These are phyloP conservation scores for Eupithecia insigniata DNA, from an alignment of 2,888 invertebrate genomes.

Conservation along the genomic window DNA sequence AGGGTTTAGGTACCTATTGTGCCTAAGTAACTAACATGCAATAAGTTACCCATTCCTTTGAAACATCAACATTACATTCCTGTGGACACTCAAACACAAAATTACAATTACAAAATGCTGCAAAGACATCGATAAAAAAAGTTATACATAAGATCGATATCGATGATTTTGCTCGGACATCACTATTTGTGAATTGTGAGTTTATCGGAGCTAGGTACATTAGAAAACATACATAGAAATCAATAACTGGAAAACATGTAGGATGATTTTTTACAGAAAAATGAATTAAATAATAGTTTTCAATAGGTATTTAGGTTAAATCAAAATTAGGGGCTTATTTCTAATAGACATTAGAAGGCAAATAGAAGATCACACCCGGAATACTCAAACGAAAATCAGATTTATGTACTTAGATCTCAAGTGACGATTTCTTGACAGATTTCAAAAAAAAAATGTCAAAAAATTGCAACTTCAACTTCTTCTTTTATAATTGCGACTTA, in stretches of 20 bases:
- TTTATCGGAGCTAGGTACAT: neutral
- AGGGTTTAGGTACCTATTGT: conserved; percentile 40
- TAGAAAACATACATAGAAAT: neutral
- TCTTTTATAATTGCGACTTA: neutral
- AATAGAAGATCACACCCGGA: neutral
- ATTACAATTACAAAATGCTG: conserved; percentile 58
- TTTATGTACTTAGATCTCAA: neutral
- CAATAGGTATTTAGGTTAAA: neutral
- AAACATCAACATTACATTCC: conserved; percentile 79
- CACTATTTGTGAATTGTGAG: conserved; percentile 16
- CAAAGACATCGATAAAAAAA: conserved; percentile 56
- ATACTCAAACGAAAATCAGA: neutral
- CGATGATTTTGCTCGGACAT: conserved; percentile 34
- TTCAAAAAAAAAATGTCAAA: neutral
- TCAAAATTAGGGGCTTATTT: neutral
- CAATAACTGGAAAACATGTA: neutral
- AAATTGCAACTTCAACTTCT: no score
- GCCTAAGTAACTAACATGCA: conserved; percentile 61
- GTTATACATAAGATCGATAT: conserved; percentile 31
- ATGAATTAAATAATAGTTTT: neutral
- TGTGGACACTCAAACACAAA: conserved; percentile 78
- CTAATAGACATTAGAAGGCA: neutral
- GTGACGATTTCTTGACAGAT: neutral
- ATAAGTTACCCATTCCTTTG: conserved; percentile 68
- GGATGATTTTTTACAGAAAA: neutral